phyloP scores from a whole-genome alignment of 1,140 invertebrate species.

The Dinoponera quadriceps region DNA sequence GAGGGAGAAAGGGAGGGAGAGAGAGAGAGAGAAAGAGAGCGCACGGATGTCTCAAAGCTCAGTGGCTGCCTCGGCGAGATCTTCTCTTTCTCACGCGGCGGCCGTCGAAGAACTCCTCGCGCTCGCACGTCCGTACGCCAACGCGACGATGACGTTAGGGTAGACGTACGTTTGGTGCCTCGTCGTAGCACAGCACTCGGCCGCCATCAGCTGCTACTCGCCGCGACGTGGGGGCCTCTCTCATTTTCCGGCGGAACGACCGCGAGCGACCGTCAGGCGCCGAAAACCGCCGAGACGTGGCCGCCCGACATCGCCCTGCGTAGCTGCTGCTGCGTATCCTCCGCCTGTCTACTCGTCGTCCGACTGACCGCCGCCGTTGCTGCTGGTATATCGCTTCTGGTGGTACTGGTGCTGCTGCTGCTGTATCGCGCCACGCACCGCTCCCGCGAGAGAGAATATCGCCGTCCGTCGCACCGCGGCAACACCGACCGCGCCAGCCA shows the following conservation, averaged over 20 bases:
- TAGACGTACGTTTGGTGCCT: constrained; percentile 44
- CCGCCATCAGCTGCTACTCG: constrained; percentile 79
- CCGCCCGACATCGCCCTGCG: constrained; percentile 69
- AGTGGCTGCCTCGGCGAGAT: neutral
- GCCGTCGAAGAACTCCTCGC: neutral
- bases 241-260: constrained; percentile 75
- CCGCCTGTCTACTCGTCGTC: constrained; percentile 5
- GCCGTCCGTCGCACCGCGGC: constrained; percentile 53
- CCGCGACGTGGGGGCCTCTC: constrained; percentile 72
- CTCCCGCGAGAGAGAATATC: constrained; percentile 64
- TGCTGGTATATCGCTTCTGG: neutral
- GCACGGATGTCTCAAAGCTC: neutral
- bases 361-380: neutral
- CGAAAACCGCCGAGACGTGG: constrained; percentile 71
- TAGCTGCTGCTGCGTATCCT: neutral
- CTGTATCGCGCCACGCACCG: constrained; percentile 27
- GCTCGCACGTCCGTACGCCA: constrained; percentile 14
- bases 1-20: no score
- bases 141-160: constrained; percentile 27
- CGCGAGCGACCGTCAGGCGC: constrained; percentile 71
- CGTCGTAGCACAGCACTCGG: constrained; percentile 61
- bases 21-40: no score
- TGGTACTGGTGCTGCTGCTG: constrained; percentile 10
- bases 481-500: constrained; percentile 47
- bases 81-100: neutral